These are phyloP conservation scores for Gambelia wislizenii DNA, from an alignment of 2,797 vertebrate species.

Conservation along the genomic window DNA sequence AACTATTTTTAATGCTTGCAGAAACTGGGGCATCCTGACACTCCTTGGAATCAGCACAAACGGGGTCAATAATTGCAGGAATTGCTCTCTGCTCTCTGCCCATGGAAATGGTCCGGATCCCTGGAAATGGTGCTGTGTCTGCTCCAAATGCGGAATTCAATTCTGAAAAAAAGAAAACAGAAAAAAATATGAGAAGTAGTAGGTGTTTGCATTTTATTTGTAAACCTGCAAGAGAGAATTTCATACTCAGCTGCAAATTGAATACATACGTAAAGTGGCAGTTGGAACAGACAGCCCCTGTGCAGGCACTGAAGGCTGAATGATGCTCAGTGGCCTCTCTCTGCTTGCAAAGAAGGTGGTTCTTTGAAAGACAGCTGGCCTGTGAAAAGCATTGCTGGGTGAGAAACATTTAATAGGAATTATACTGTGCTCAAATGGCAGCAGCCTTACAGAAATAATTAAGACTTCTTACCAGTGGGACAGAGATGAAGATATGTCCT, in stretches of 20 bases:
- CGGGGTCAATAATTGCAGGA: conserved; percentile 70
- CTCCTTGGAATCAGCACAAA: conserved; percentile 64
- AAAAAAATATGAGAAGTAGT: too few species aligned
- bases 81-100: conserved; percentile 78
- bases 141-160: conserved; percentile 66
- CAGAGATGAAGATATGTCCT: background rate
- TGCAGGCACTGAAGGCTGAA: conserved; percentile 65
- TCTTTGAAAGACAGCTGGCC: conserved; percentile 65
- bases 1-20: conserved; percentile 75
- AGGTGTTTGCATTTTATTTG: conserved; percentile 45
- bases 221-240: background rate
- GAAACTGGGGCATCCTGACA: conserved; percentile 69
- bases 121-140: conserved; percentile 63
- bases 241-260: conserved; percentile 27
- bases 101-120: conserved; percentile 82
- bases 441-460: background rate
- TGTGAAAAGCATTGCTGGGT: conserved; percentile 56
- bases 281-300: conserved; percentile 83
- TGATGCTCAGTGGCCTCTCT: conserved; percentile 53
- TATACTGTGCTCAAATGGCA: background rate
- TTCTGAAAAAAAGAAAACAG: conserved; percentile 72
- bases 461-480: background rate
- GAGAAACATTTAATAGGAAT: background rate
- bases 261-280: conserved; percentile 83
- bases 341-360: conserved; percentile 46